Evolutionary conservation across 1,140 invertebrate genomes (phyloP).

Genomic region (Drosophila lini): DNA sequence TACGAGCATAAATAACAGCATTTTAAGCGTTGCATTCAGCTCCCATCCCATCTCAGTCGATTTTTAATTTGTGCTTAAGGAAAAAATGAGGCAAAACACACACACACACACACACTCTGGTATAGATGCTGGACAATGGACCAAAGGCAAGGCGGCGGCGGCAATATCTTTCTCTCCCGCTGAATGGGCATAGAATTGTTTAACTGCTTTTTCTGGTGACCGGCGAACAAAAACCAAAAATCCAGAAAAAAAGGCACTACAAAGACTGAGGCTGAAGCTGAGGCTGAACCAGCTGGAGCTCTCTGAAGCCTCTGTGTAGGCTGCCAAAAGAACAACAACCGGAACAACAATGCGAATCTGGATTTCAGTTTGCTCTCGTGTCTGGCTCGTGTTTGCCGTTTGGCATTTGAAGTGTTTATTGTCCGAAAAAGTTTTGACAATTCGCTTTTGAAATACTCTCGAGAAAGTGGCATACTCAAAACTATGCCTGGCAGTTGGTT

Average conservation of each 20-base stretch:
- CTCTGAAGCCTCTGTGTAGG: neutral
- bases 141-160: slow-evolving; percentile 11
- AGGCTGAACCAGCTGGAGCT: slow-evolving; percentile 9
- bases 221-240: slow-evolving; percentile 41
- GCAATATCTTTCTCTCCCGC: slow-evolving; percentile 10
- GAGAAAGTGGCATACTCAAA: neutral
- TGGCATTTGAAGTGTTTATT: slow-evolving; percentile 55
- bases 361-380: slow-evolving; percentile 46
- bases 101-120: neutral
- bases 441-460: slow-evolving; percentile 31
- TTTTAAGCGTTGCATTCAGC: slow-evolving; percentile 37
- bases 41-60: neutral
- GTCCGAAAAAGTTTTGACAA: slow-evolving; percentile 42
- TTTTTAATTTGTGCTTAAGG: slow-evolving; percentile 42
- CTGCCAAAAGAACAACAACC: slow-evolving; percentile 20
- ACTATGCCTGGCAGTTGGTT: neutral
- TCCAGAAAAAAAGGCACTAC: slow-evolving; percentile 25
- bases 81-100: slow-evolving; percentile 23
- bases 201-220: slow-evolving; percentile 23
- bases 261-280: neutral
- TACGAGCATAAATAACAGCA: slow-evolving; percentile 37
- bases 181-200: slow-evolving; percentile 47
- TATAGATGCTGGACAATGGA: slow-evolving; percentile 7
- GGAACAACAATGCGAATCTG: slow-evolving; percentile 44
- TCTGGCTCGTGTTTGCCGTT: slow-evolving; percentile 46